Base-by-base conservation (phyloP, 2,113 vertebrate species). In the Euleptes europaea region DNA sequence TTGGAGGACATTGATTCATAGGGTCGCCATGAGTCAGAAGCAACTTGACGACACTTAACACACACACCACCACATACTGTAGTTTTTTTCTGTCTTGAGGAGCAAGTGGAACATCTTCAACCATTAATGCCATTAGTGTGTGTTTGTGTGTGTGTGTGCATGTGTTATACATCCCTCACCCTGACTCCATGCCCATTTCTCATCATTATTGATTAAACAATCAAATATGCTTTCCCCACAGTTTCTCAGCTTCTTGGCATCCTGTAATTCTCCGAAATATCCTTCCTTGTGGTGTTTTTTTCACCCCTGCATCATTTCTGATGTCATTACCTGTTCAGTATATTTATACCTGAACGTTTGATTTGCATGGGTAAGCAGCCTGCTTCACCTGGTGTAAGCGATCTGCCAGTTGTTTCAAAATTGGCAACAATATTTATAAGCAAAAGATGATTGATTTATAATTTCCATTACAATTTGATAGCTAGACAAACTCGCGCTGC, bases 71-170 rank as follows among this genome's bases (percentile, higher is more conserved):
- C 86, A 90, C 87, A 90, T 82, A 74, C 87, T 89, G 65, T 33
- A 72, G 75, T 83, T 90, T 74, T 28, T 78, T 80, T 83, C 54
- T 79, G 74, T 70, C 84, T 80, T 35, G 77, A 67, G 14, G 23
- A 51, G 73, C 42, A 89, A 89, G 80, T 31, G 76, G 72, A 90
- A 33, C 82, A 92, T 90, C 85, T 90, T 84, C 81, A 89, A 81
- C 75, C 63, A 60, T 31, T 79, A 78, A 60, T 35, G 92, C 83
- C 63, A 82, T 80, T 65, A 65, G 17, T 60, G 10, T 35, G 23
- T 42, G 38, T 15, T 5, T 19, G 17, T 15, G 15, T n/a, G 51
- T 57, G 44, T 44, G 4, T 44, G 44, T 44, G 9, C 26, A 9
- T 26, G 5, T 21, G 57, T 60, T 28, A 71, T 82, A 23, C 17